phyloP scores from a whole-genome alignment of 1,140 invertebrate genomes.

The Potamilus streckersoni region DNA sequence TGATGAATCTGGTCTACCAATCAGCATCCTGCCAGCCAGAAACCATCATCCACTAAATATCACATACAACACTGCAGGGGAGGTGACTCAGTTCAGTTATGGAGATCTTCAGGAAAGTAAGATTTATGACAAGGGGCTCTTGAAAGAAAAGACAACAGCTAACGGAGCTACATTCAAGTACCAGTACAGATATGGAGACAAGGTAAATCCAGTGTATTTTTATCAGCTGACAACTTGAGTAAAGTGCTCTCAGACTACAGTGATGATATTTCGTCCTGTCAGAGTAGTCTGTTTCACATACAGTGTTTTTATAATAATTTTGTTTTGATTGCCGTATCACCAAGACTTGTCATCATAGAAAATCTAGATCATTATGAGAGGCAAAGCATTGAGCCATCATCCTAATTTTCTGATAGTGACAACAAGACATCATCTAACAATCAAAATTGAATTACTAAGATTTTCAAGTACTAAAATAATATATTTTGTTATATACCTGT shows the following conservation, averaged over 20 bases:
- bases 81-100: conserved; percentile 92
- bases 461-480: no score
- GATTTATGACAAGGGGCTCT: conserved; percentile 84
- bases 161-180: conserved; percentile 82
- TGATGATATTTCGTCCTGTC: no score
- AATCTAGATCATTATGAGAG: no score
- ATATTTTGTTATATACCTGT: no score
- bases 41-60: conserved; percentile 83
- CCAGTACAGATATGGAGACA: conserved; percentile 61
- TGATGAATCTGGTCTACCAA: conserved; percentile 86
- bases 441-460: no score
- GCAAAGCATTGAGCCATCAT: no score
- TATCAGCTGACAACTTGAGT: conserved; percentile 2
- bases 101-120: conserved; percentile 86
- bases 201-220: conserved; percentile 35
- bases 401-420: no score
- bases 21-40: conserved; percentile 72
- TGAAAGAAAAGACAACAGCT: conserved; percentile 83
- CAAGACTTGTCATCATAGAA: no score
- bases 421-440: no score
- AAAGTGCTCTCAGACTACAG: neutral
- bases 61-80: conserved; percentile 81
- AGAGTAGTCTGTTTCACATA: no score
- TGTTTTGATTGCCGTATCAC: no score
- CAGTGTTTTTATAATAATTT: no score